A percentile compares a stretch with the other conserved stretches of the same genome.
These are phyloP conservation scores for Aphidius colemani DNA, from an alignment of 2,888 invertebrate species.

Conservation along the genomic window DNA sequence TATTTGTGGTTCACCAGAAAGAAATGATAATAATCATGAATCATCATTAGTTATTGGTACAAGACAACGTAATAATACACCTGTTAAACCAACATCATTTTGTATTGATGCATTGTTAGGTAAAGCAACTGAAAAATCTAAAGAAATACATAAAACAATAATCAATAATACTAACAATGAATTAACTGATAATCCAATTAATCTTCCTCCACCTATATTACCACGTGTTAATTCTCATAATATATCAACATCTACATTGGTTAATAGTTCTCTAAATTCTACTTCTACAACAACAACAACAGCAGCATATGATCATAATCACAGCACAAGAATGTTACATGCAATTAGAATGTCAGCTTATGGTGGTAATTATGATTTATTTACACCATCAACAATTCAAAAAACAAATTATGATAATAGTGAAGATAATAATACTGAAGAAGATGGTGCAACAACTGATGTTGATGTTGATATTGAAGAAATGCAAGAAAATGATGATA, in stretches of 20 bases:
- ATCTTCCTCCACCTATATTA: constrained; percentile 3
- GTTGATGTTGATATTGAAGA: constrained; percentile 44
- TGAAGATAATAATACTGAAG: constrained; percentile 39
- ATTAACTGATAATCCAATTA: background rate
- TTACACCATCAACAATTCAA: constrained; percentile 4
- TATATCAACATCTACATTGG: constrained; percentile 36
- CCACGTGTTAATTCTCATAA: constrained; percentile 17
- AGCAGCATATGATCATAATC: background rate
- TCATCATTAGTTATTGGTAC: constrained; percentile 18
- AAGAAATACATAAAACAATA: constrained; percentile 7
- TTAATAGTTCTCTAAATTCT: constrained; percentile 14
- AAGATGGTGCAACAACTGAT: constrained; percentile 55
- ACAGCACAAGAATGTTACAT: constrained; percentile 22
- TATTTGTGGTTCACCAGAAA: constrained; percentile 22
- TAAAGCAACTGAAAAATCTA: constrained; percentile 56
- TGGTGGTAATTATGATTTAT: constrained; percentile 10
- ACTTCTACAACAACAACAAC: background rate
- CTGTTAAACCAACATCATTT: constrained; percentile 73
- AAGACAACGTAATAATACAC: constrained; percentile 18
- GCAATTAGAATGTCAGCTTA: constrained; percentile 21
- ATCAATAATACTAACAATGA: background rate
- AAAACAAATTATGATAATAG: constrained; percentile 4
- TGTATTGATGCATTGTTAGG: constrained; percentile 89
- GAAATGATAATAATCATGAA: constrained; percentile 30
- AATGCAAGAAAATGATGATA: constrained; percentile 51